Conservation (phyloP, 2,797 vertebrate genomes). For the Semotilus atromaculatus region DNA sequence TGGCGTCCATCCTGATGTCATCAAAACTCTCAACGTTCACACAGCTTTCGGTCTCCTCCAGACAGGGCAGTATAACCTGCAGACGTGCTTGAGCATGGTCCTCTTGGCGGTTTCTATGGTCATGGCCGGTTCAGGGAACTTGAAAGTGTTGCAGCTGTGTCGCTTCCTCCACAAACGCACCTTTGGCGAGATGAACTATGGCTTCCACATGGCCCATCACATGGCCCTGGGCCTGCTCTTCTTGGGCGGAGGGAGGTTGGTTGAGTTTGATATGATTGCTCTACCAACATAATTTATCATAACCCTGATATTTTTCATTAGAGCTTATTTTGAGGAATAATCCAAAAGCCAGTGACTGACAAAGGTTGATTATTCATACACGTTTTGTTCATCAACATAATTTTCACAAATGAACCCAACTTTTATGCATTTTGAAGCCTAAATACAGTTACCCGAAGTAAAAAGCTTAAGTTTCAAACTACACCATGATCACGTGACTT, state of each 20-base stretch:
- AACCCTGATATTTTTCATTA: background rate
- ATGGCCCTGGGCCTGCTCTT: constrained; percentile 97
- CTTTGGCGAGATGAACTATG: constrained; percentile 96
- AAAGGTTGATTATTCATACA: background rate
- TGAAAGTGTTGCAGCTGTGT: constrained; percentile 94
- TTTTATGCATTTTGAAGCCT: background rate
- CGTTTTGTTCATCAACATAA: no score
- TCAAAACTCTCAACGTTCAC: background rate
- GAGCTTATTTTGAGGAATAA: background rate
- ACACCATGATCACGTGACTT: background rate
- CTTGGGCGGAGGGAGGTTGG: constrained; percentile 93
- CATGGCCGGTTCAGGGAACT: constrained; percentile 94
- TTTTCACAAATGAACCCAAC: no score
- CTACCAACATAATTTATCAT: background rate
- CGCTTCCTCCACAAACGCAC: constrained; percentile 96
- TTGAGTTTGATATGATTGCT: background rate
- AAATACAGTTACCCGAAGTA: background rate
- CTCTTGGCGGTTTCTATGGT: constrained; percentile 94
- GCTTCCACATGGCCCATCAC: constrained; percentile 97
- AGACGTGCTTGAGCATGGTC: constrained; percentile 93
- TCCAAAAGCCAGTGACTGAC: background rate
- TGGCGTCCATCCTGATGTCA: background rate
- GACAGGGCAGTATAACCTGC: constrained; percentile 94
- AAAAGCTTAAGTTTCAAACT: background rate
- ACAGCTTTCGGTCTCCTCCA: constrained; percentile 58